A percentile compares a stretch with the other conserved stretches of the same genome.
phyloP scores from a whole-genome alignment of 2,888 invertebrate species.

The Lypha dubia region DNA sequence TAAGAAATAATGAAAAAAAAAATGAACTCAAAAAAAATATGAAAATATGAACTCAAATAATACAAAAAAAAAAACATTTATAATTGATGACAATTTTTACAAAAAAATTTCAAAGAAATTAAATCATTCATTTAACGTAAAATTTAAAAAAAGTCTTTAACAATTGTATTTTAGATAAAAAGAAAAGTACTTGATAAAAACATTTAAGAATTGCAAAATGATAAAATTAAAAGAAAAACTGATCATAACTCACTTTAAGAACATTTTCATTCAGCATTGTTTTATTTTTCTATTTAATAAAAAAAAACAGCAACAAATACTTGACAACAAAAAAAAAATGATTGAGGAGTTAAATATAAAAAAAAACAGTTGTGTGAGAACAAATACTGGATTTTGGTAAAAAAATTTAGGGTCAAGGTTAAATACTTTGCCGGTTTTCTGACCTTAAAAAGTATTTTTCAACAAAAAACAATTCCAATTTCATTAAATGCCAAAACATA shows the following conservation, averaged over 20 bases:
- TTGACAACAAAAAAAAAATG: background rate
- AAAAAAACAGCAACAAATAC: too few species aligned
- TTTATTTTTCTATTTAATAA: background rate
- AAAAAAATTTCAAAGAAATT: background rate
- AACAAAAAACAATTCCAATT: slow-evolving; percentile 43
- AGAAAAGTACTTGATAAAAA: slow-evolving; percentile 12
- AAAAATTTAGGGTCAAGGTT: slow-evolving; percentile 30
- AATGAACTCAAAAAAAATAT: background rate
- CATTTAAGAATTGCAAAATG: background rate
- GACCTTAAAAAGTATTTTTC: background rate
- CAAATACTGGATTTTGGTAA: background rate
- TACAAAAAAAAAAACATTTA: background rate
- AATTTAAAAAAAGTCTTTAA: slow-evolving; percentile 1
- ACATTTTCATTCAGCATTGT: slow-evolving; percentile 1
- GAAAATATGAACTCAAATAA: background rate
- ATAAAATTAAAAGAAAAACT: background rate
- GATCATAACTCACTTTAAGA: slow-evolving; percentile 24
- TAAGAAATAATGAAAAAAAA: background rate
- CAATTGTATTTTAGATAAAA: background rate
- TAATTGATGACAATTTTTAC: background rate
- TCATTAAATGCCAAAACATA: slow-evolving; percentile 25
- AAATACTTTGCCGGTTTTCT: background rate
- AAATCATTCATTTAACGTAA: slow-evolving; percentile 1
- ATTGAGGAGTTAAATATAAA: background rate
- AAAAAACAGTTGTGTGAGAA: slow-evolving; percentile 35